Evolutionary conservation across 2,888 invertebrate genomes (phyloP).

Genomic region (Eudemis profundana): DNA sequence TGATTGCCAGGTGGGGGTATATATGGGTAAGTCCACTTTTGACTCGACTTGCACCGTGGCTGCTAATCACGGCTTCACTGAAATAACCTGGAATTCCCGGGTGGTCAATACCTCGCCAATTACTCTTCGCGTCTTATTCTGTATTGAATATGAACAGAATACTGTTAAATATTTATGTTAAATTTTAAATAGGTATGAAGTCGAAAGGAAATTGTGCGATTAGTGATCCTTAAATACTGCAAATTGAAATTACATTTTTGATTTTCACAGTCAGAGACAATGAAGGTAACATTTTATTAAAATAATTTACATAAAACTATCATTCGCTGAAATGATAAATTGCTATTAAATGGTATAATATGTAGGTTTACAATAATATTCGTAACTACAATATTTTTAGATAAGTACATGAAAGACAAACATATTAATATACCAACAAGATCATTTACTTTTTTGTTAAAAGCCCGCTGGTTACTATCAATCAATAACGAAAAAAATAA

Average conservation of each 20-base stretch:
- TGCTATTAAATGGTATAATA: too few relatives aligned
- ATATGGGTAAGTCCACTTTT: constrained; percentile 53
- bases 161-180: too few relatives aligned
- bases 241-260: background rate
- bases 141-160: background rate
- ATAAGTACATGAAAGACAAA: background rate
- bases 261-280: too few relatives aligned
- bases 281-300: too few relatives aligned
- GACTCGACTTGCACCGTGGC: constrained; percentile 54
- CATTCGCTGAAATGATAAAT: too few relatives aligned
- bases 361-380: too few relatives aligned
- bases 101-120: constrained; percentile 62
- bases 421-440: too few relatives aligned
- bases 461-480: background rate
- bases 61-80: constrained; percentile 68
- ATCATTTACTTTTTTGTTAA: constrained; percentile 13
- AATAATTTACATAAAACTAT: too few relatives aligned
- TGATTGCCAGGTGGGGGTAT: constrained; percentile 46
- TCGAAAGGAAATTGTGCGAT: too few relatives aligned
- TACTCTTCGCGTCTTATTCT: constrained; percentile 29
- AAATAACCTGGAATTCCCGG: constrained; percentile 75
- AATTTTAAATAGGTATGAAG: too few relatives aligned
- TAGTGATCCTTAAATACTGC: too few relatives aligned
- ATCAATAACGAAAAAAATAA: constrained; percentile 1
- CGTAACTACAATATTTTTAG: too few relatives aligned